Percentiles rank a stretch among this genome's conserved stretches.
Evolutionary conservation across 2,888 invertebrate species (phyloP).

Genomic region (Opisthograptis luteolata): DNA sequence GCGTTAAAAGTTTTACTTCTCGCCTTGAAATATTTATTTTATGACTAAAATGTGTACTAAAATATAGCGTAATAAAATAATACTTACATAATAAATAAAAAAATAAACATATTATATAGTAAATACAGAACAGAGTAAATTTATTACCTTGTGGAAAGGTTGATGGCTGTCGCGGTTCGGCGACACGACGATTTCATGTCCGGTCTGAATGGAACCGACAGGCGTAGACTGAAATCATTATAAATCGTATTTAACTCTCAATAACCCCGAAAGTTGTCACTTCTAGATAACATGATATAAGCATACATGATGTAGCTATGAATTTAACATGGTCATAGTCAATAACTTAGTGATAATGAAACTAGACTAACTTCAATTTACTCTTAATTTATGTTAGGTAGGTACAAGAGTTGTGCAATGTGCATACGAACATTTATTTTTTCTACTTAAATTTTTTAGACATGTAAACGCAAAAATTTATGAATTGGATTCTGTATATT

Average conservation of each 20-base stretch:
- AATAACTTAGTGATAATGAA: no score
- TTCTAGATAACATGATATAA: background rate
- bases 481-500: no score
- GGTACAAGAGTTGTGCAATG: no score
- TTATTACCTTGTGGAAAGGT: conserved; percentile 89
- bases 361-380: no score
- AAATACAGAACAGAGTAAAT: background rate
- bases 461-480: no score
- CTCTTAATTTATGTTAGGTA: no score
- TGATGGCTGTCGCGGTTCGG: conserved; percentile 94
- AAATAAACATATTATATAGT: no score
- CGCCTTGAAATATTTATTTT: background rate
- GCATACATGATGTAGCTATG: background rate
- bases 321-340: no score
- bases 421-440: no score
- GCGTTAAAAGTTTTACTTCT: no score
- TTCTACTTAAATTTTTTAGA: no score
- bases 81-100: no score
- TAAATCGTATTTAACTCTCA: conserved; percentile 2
- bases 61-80: conserved; percentile 6
- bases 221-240: conserved; percentile 92
- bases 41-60: conserved; percentile 12
- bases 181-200: conserved; percentile 95
- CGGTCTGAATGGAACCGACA: conserved; percentile 95
- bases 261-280: background rate